Conservation (phyloP, 2,888 invertebrate genomes). For the Lasioglossum villosulum region DNA sequence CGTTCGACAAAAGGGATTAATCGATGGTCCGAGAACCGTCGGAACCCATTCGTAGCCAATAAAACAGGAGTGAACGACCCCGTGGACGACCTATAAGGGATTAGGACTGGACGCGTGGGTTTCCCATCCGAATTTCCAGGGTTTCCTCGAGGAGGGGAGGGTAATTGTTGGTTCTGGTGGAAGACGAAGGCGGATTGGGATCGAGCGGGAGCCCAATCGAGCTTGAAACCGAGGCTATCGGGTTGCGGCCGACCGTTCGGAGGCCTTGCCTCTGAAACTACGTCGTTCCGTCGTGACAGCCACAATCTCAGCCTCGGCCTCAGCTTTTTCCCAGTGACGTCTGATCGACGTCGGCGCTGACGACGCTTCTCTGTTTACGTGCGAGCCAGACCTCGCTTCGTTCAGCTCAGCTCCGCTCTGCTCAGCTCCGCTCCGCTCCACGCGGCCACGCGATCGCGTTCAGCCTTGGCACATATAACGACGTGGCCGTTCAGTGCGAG, state of each 20-base stretch:
- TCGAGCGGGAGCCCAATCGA: constrained; percentile 6
- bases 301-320: background rate
- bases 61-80: background rate
- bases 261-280: constrained; percentile 17
- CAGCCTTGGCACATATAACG: constrained; percentile 60
- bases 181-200: background rate
- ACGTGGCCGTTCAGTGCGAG: constrained; percentile 9
- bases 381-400: constrained; percentile 12
- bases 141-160: background rate
- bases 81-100: background rate
- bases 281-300: constrained; percentile 12
- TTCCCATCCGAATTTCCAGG: background rate
- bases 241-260: background rate
- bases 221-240: constrained; percentile 20
- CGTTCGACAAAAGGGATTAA: background rate
- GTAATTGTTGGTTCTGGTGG: background rate
- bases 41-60: background rate
- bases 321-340: constrained; percentile 44
- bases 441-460: constrained; percentile 17
- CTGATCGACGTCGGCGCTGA: constrained; percentile 34
- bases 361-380: constrained; percentile 49
- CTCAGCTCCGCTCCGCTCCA: background rate
- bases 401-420: background rate
- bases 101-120: background rate
- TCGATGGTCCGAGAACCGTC: background rate